Base-by-base conservation (phyloP, 2,797 vertebrate genomes). In the Diplodus sargus region DNA sequence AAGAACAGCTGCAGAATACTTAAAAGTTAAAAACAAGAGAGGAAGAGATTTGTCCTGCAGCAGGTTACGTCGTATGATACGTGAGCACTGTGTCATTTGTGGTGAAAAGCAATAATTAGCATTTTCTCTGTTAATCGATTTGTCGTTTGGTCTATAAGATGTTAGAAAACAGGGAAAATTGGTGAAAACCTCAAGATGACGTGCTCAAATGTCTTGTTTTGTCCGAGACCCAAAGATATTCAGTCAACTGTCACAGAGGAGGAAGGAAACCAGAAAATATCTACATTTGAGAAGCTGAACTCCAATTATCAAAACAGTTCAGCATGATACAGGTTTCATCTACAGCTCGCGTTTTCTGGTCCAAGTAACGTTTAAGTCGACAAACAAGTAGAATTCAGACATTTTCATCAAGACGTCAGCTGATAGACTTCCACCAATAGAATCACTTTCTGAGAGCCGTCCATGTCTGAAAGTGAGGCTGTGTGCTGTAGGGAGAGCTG, bases 51-150 rank as follows among this genome's bases (percentile, higher is more conserved):
- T 22, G 47, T 45, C n/a, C 25, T 28, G 58, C 48, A 11, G 16
- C 52, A 48, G n/a, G 69, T 59, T 53, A 62, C 30, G 47, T 74
- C 64, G 62, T 20, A n/a, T 61, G 58, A 68, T 9, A 7, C 8
- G 17, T n/a, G 57, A 5, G 9, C 22, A 1, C 4, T 30, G 70
- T 51, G 47, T 25, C 22, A 14, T 45, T 52, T 60, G 54, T 47
- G 30, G 14, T 69, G n/a, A 18, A 25, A 34, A 34, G 34, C 34
- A 34, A 6, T 34, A 7, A 34, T 1, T 6, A 34, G 5, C 30
- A 34, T 34, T 34, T 34, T 6, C 30, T 34, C 30, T 7, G 6
- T 34, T 1, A 7, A 25, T 25, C 8, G 34, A 34, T 34, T 34
- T 34, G 34, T 34, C 8, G 8, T 34, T 34, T 7, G 5, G 30